These are phyloP conservation scores for Cryptocephalus moraei DNA, from an alignment of 2,888 invertebrate genomes.

Conservation along the genomic window DNA sequence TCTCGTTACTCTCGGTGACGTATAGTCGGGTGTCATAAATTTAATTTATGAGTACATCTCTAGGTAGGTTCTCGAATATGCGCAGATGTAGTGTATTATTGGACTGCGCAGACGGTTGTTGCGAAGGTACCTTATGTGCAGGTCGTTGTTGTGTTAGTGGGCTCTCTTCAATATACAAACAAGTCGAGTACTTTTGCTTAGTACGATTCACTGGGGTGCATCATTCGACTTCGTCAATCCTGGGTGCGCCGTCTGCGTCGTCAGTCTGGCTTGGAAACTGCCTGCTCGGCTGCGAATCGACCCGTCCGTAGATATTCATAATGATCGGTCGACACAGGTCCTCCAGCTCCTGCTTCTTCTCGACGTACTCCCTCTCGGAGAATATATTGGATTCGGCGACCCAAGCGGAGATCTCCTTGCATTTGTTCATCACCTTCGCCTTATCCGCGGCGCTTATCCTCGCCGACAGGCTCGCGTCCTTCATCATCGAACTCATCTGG, in stretches of 20 bases:
- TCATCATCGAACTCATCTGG: slow-evolving; percentile 17
- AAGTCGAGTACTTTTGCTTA: too few species aligned
- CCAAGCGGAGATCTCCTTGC: slow-evolving; percentile 54
- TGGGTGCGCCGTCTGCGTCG: slow-evolving; percentile 19
- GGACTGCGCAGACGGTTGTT: too few species aligned
- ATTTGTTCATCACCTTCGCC: slow-evolving; percentile 35
- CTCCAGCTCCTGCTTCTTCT: slow-evolving; percentile 49
- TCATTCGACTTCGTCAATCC: slow-evolving; percentile 29
- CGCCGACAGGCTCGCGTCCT: slow-evolving; percentile 33
- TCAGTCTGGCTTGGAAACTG: slow-evolving; percentile 18
- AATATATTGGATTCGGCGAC: slow-evolving; percentile 48
- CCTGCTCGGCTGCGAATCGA: slow-evolving; percentile 7
- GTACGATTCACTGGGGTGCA: too few species aligned
- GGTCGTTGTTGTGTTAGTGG: too few species aligned
- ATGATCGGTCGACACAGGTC: slow-evolving; percentile 46
- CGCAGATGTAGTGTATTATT: too few species aligned
- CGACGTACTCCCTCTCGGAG: slow-evolving; percentile 50
- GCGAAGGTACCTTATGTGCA: too few species aligned
- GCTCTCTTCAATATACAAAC: too few species aligned
- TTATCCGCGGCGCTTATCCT: slow-evolving; percentile 46
- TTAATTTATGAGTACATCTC: too few species aligned
- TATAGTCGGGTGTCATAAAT: too few species aligned
- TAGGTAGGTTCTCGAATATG: too few species aligned
- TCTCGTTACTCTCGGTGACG: too few species aligned
- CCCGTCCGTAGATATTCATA: slow-evolving; percentile 30